A percentile compares a stretch with the other conserved stretches of the same genome.
These are phyloP conservation scores for Anas platyrhynchos DNA, from an alignment of 2,113 vertebrate genomes.

Conservation along the genomic window DNA sequence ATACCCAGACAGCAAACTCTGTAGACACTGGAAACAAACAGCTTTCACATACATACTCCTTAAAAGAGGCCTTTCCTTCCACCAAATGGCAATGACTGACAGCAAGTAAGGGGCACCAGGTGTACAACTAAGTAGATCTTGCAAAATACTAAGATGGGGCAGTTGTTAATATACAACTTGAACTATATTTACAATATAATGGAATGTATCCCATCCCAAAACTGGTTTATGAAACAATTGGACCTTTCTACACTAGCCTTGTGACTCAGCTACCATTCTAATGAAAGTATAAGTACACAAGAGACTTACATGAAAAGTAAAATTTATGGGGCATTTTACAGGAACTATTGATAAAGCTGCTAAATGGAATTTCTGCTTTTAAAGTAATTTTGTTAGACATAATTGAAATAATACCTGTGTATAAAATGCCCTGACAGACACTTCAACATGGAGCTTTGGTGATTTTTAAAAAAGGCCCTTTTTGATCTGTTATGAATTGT, in stretches of 20 bases:
- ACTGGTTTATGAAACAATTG: constrained; percentile 73
- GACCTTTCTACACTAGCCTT: constrained; percentile 67
- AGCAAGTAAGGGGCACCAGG: constrained; percentile 69
- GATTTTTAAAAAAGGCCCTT: constrained; percentile 73
- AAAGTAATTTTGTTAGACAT: constrained; percentile 71
- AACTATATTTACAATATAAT: constrained; percentile 79
- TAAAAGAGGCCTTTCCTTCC: constrained; percentile 45
- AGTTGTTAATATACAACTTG: constrained; percentile 74
- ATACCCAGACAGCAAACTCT: constrained; percentile 49
- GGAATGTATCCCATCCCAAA: constrained; percentile 80
- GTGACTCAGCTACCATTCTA: constrained; percentile 52
- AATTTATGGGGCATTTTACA: constrained; percentile 58
- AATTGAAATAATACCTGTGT: constrained; percentile 67
- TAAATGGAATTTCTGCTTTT: constrained; percentile 62
- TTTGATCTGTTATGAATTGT: constrained; percentile 47
- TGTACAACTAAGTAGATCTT: constrained; percentile 67
- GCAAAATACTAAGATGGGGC: constrained; percentile 76
- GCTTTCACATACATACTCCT: constrained; percentile 11
- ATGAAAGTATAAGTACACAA: constrained; percentile 58
- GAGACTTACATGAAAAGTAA: constrained; percentile 67
- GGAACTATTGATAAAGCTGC: constrained; percentile 60
- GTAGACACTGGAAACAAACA: background rate
- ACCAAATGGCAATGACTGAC: constrained; percentile 26
- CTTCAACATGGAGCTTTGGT: constrained; percentile 74
- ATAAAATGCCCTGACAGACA: constrained; percentile 76